Base-by-base conservation (phyloP, 2,888 invertebrate species). In the Phlogophora meticulosa region DNA sequence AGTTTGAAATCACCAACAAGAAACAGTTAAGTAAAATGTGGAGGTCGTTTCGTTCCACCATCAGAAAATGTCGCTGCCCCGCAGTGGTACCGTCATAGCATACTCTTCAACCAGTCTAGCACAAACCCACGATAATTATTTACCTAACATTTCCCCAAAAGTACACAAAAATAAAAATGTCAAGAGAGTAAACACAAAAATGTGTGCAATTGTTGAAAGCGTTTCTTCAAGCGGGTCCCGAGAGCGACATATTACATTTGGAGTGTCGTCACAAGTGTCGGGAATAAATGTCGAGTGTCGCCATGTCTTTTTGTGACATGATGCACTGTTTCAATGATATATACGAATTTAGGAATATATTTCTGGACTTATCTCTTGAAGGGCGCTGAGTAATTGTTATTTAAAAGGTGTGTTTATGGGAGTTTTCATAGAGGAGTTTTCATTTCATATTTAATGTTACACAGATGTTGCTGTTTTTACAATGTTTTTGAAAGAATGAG, bases 171-270 rank as follows among this genome's bases (percentile, higher is more conserved):
- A 62, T 69, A 71, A 72, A 67, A 69, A 78, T 62, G 72, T 72
- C 62, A 60, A 52, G 59, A 63, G 32, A 52, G 49, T 66, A 76
- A 69, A 73, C 76, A 74, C 62, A 72, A 73, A 76, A 78, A 73
- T 70, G 68, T 80, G 71, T 61, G 70, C 78, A 80, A 79, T 81
- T 80, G 81, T 72, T 76, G 75, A 72, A 72, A 81, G 73, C 69
- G 51, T 80, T 81, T 76, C 73, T 81, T 75, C 69, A 72, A 67
- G 64, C 75, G 59, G 63, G 76, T 80, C 81, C 78, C 76, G 80
- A 64, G 83, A 83, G 78, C 79, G 77, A 84, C 81, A 81, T 82
- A 82, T 85, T 85, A 85, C 82, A 83, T 81, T 80, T 78, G 64
- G 71, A 76, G 79, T 78, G 81, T 81, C 77, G 78, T 80, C 84